Percentiles rank a stretch among this genome's conserved stretches.
Evolutionary conservation across 2,888 invertebrate genomes (phyloP).

Genomic region (Phragmatobia fuliginosa): DNA sequence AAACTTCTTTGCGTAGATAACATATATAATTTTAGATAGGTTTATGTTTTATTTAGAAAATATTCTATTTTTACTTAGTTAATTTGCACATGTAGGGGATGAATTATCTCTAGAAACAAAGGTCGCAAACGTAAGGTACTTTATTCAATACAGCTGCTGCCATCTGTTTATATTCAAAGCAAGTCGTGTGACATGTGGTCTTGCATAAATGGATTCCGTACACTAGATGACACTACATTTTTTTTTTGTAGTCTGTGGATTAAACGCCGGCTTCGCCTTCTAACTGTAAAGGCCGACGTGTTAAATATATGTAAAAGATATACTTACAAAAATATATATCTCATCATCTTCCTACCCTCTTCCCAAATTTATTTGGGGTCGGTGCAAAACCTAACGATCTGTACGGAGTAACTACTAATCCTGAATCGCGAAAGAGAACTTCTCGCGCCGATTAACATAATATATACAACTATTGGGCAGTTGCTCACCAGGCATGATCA

Average conservation of each 20-base stretch:
- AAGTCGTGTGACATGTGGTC: conserved; percentile 9
- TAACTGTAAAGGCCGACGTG: no score
- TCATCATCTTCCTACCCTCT: accelerated
- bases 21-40: background rate
- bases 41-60: background rate
- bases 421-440: no score
- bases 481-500: no score
- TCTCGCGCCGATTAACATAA: no score
- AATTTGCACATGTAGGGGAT: conserved; percentile 1
- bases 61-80: background rate
- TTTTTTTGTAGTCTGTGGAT: background rate
- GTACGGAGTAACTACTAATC: no score
- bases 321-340: no score
- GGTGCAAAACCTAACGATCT: no score
- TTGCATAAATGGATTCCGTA: conserved; percentile 19
- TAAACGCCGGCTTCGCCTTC: no score
- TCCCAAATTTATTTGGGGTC: no score
- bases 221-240: conserved; percentile 41
- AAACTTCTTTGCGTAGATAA: background rate
- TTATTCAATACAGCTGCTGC: conserved; percentile 25
- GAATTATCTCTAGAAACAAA: conserved; percentile 27
- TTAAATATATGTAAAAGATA: no score
- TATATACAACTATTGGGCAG: no score
- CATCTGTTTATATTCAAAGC: conserved; percentile 33
- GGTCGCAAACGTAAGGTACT: conserved; percentile 15